phyloP scores from a whole-genome alignment of 2,113 vertebrate species.

The Glaucomys volans region DNA sequence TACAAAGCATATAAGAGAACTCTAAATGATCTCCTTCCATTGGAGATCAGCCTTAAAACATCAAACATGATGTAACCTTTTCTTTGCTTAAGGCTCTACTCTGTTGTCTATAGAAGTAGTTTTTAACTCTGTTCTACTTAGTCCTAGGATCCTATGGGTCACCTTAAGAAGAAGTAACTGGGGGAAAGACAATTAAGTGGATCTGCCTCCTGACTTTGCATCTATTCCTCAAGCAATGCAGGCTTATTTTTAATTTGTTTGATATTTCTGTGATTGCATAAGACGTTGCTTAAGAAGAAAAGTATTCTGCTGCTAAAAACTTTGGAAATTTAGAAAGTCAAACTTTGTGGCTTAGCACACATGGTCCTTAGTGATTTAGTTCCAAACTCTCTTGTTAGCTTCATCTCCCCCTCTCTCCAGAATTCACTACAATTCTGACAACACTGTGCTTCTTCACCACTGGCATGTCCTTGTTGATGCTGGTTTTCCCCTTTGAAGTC shows the following conservation, averaged over 20 bases:
- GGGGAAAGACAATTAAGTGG: neutral
- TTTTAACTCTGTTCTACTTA: neutral
- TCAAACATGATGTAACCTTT: neutral
- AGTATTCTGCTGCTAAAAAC: neutral
- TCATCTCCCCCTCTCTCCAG: neutral
- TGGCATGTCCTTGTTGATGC: neutral
- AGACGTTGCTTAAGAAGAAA: neutral
- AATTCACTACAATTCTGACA: neutral
- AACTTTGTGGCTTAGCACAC: neutral
- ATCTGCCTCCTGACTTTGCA: neutral
- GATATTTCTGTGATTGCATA: neutral
- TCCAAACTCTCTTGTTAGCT: neutral
- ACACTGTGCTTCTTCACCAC: accelerated
- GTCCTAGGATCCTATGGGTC: neutral
- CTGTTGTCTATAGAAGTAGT: neutral
- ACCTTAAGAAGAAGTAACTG: neutral
- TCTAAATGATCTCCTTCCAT: neutral
- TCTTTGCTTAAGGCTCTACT: neutral
- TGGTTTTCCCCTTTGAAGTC: neutral
- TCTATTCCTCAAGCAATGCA: neutral
- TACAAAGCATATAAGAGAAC: neutral
- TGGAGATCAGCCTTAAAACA: neutral
- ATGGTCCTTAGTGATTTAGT: neutral
- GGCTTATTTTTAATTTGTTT: neutral
- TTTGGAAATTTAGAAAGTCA: neutral